phyloP scores from a whole-genome alignment of 2,113 vertebrate species.

The Pelobates fuscus region DNA sequence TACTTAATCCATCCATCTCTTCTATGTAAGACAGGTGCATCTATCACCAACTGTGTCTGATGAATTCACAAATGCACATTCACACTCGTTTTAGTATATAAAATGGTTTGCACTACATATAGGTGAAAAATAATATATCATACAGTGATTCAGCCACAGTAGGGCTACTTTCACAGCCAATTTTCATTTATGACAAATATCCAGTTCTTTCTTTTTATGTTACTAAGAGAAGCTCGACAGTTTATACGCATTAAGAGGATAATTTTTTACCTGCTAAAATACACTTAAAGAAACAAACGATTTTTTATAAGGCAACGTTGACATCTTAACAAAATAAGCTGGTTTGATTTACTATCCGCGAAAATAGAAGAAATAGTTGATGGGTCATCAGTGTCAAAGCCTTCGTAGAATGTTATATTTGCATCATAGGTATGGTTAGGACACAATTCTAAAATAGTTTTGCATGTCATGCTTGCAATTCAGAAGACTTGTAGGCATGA shows the following conservation, averaged over 20 bases:
- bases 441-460: too few relatives aligned
- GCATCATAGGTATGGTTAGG: too few relatives aligned
- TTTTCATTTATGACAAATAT: background rate
- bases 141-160: background rate
- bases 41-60: too few relatives aligned
- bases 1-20: too few relatives aligned
- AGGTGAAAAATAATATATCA: background rate
- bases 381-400: background rate
- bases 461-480: too few relatives aligned
- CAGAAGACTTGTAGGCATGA: too few relatives aligned
- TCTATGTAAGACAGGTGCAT: too few relatives aligned
- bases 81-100: background rate
- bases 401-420: too few relatives aligned
- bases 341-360: background rate
- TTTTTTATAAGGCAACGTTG: background rate
- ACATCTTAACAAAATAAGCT: background rate
- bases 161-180: background rate
- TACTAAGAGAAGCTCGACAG: too few relatives aligned
- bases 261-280: background rate
- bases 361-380: constrained; percentile 48
- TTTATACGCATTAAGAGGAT: background rate
- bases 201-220: too few relatives aligned
- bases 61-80: too few relatives aligned
- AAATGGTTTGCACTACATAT: background rate
- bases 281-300: background rate